Base-by-base conservation (phyloP, 1,140 invertebrate genomes). In the Medauroidea extradentata region DNA sequence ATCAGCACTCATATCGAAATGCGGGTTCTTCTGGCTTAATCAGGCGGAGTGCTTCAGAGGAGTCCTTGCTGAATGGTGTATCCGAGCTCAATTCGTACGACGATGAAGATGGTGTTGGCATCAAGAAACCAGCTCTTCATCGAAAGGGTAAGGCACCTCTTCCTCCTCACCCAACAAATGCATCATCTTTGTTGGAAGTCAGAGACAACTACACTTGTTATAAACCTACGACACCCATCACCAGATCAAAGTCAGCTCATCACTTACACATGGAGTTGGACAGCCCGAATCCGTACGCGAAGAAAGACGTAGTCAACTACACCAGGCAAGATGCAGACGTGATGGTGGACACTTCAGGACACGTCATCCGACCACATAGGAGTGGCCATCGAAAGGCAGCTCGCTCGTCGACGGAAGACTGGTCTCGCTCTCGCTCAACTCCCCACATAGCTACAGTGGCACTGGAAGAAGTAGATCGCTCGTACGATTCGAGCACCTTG, bases 401-500 rank as follows among this genome's bases (percentile, higher is more conserved):
- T 34, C 29, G 29, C 11, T 34, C 29, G 11, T 34, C 29, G 29
- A 34, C 29, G 16, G 60, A 41, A 2, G 58, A 64, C n/a, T 71
- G 68, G 68, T 56, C 67, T 5, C 61, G 67, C 9, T 66, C 65
- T 24, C 63, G 68, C n/a, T 75, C 73, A 8, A 76, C 74, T 1
- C 71, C 74, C 13, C 72, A 74, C 57, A 70, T 75, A 14, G 67
- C 72, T 38, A 48, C 57, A 11, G 25, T 21, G 16, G 34, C 18
- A n/a, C 25, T 14, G 23, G 70, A 71, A 39, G 71, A 73, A 51
- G 67, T 67, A 13, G 73, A 74, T 48, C 61, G 58, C 7, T 73
- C 72, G 19, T 75, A 77, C 53, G 76, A 79, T 61, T 79, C 78
- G 2, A 79, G 77, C 48, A 80, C 78, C 2, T 61, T 80, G 25